Evolutionary conservation across 2,113 vertebrate genomes (phyloP), one percentile per base, ranked within the genome.

Genomic region (Oxyura jamaicensis): DNA sequence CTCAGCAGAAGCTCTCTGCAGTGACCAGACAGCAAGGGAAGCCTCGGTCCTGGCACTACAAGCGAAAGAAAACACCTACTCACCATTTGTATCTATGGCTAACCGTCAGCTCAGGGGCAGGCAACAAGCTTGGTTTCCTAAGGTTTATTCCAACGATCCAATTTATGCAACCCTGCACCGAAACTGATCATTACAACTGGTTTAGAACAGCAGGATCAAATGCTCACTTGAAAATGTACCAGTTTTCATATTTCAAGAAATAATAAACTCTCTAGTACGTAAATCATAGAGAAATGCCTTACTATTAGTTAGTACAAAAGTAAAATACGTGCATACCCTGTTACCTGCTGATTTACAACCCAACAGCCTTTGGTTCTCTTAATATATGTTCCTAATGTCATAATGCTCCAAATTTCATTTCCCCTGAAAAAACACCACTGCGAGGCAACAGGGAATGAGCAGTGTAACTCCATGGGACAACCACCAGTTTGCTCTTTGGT

Each of bases 391-490:
- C 74, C 74, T 93, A 87, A 91, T 92, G 79, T 75, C 16, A 18
- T 58, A 48, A 90, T 60, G 42, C 94, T 96, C 96, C 95, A 97
- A 95, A 94, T 96, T 95, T 63, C 87, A 62, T 96, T 96, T 97
- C 94, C 93, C 65, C 91, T 95, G 88, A 88, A 83, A 97, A 96
- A 97, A 66, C 75, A 95, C n/a, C 62, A 93, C 88, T 53, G 83
- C 78, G 95, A 20, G 68, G 48, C 72, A 88, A 39, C 21, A 75
- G 80, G 91, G 84, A 92, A 60, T 36, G 85, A 88, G 92, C 78
- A 90, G 39, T 58, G 73, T 15, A 29, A 84, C 76, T 87, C 77
- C 93, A 76, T 11, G 59, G 75, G 63, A 56, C n/a, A 80, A 77
- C 69, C 11, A 74, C 23, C 76, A 83, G 21, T 3, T 2, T 6